phyloP scores from a whole-genome alignment of 2,888 invertebrate species.

The Lutraria lutraria region DNA sequence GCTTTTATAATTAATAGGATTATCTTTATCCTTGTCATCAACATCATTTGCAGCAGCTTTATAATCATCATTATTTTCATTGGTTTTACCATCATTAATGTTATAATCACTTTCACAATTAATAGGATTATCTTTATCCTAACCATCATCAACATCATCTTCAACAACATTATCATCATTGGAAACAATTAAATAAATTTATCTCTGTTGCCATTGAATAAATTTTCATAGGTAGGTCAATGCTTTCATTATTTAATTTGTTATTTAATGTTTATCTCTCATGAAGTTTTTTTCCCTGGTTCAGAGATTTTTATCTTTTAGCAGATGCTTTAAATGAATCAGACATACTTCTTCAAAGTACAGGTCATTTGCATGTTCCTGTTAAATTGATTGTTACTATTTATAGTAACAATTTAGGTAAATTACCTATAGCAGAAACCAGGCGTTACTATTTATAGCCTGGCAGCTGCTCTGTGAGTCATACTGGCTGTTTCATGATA shows the following conservation, averaged over 20 bases:
- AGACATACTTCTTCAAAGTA: constrained; percentile 1
- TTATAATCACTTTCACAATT: too few relatives aligned
- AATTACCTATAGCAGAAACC: constrained; percentile 41
- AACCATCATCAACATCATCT: too few relatives aligned
- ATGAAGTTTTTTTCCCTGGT: not conserved
- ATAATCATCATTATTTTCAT: too few relatives aligned
- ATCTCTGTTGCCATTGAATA: not conserved
- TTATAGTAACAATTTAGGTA: constrained; percentile 53
- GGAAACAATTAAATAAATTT: too few relatives aligned
- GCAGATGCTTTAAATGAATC: constrained; percentile 20
- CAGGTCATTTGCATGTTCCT: constrained; percentile 53
- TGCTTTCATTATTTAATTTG: not conserved
- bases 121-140: too few relatives aligned
- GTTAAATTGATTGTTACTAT: constrained; percentile 55
- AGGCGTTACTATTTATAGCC: constrained; percentile 31
- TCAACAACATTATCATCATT: too few relatives aligned
- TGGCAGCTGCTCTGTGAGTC: constrained; percentile 28
- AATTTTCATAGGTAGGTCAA: not conserved
- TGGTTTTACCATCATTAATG: too few relatives aligned
- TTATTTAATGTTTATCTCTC: not conserved
- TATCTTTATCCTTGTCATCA: too few relatives aligned
- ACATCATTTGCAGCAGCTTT: too few relatives aligned
- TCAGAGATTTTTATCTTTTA: constrained; percentile 20
- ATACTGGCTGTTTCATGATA: not conserved
- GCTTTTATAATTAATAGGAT: too few relatives aligned